phyloP scores from a whole-genome alignment of 1,140 invertebrate genomes.

The Phymorhynchus buccinoides region DNA sequence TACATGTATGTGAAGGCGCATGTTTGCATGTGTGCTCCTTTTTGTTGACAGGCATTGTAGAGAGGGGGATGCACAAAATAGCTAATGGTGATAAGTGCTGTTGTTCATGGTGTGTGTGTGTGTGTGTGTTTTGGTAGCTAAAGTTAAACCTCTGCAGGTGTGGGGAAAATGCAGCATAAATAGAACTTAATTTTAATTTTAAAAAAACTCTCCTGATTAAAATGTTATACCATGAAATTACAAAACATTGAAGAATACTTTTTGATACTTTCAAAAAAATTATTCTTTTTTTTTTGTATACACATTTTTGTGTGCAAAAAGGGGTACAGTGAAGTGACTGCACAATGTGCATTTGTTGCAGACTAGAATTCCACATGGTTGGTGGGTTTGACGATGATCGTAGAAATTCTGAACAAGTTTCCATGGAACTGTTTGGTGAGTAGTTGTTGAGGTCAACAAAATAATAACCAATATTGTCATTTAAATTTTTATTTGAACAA shows the following conservation, averaged over 20 bases:
- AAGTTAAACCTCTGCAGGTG: neutral
- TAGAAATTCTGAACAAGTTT: conserved; percentile 89
- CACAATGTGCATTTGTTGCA: conserved; percentile 49
- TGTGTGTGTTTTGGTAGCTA: neutral
- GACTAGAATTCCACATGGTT: conserved; percentile 89
- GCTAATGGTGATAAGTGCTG: no score
- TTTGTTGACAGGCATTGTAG: neutral
- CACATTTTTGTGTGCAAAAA: neutral
- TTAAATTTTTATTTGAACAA: no score
- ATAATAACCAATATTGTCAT: neutral
- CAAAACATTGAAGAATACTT: no score
- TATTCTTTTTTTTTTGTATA: neutral
- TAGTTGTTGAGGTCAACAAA: neutral
- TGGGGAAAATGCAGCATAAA: neutral
- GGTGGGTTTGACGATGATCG: conserved; percentile 90
- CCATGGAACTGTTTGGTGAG: conserved; percentile 90
- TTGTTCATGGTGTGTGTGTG: conserved; percentile 1
- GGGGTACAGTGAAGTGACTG: neutral
- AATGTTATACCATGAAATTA: no score
- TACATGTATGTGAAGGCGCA: neutral
- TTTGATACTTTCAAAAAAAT: no score
- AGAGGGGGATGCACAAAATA: no score
- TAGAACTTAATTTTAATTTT: neutral
- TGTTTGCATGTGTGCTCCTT: neutral
- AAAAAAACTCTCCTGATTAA: no score